These are phyloP conservation scores for Pavo muticus DNA, from an alignment of 2,113 vertebrate species.

Conservation along the genomic window DNA sequence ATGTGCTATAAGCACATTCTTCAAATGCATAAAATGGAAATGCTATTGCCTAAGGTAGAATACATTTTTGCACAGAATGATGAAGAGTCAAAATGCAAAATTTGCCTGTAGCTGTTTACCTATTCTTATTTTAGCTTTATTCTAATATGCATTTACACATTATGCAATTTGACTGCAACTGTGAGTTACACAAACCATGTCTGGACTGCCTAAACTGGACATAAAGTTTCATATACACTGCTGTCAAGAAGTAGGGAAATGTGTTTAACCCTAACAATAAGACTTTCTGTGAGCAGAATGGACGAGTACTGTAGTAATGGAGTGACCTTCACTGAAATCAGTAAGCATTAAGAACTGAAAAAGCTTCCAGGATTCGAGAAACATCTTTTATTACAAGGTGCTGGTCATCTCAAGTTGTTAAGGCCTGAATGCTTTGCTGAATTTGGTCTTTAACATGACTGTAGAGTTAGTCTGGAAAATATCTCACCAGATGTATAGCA, in stretches of 20 bases:
- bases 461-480: not conserved
- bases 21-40: not conserved
- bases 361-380: not conserved
- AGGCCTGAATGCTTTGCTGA: not conserved
- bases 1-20: not conserved
- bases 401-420: not conserved
- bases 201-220: not conserved
- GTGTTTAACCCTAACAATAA: not conserved
- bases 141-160: not conserved
- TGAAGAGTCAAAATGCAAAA: not conserved
- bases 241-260: not conserved
- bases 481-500: not conserved
- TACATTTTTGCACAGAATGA: not conserved
- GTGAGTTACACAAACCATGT: not conserved
- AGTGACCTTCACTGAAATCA: not conserved
- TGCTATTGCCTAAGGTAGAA: not conserved
- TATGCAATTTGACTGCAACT: not conserved
- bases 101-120: not conserved
- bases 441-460: not conserved
- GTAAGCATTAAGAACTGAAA: not conserved
- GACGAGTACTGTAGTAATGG: not conserved
- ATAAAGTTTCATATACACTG: not conserved
- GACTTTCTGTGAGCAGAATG: not conserved
- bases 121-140: not conserved
- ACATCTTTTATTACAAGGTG: not conserved